These are phyloP conservation scores for Silurus aristotelis DNA, from an alignment of 2,797 vertebrate species.

Conservation along the genomic window DNA sequence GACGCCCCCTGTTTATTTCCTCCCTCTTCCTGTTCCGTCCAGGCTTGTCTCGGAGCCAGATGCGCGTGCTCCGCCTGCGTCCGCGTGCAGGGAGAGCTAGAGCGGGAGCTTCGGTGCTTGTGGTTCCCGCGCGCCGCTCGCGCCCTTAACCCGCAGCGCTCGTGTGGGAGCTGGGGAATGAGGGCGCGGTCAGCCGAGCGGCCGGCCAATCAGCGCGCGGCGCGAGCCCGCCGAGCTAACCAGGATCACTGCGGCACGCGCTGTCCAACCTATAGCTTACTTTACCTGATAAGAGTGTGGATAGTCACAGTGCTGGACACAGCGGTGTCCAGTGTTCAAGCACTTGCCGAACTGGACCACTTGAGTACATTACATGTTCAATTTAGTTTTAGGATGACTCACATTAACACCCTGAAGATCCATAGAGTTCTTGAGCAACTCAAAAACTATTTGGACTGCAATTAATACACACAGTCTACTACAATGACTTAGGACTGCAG, in stretches of 20 bases:
- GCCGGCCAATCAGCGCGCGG: conserved; percentile 73
- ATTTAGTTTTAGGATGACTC: no score
- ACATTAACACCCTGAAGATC: no score
- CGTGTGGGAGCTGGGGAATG: conserved; percentile 57
- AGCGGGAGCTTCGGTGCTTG: neutral
- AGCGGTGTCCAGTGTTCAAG: no score
- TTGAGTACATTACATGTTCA: no score
- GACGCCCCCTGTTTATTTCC: neutral
- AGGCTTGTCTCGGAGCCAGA: neutral
- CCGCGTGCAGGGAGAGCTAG: neutral
- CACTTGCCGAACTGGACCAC: no score
- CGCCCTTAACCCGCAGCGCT: conserved; percentile 35
- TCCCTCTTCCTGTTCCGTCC: neutral
- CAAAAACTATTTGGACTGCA: no score
- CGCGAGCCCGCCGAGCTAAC: conserved; percentile 28
- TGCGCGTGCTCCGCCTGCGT: conserved; percentile 17
- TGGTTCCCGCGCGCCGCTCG: conserved; percentile 28
- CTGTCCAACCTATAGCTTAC: conserved; percentile 3
- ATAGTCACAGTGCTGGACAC: no score
- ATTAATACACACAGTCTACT: no score
- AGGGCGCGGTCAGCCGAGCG: conserved; percentile 76
- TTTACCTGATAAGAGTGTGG: neutral
- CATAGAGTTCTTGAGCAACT: no score
- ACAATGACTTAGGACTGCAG: no score
- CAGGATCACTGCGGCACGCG: conserved; percentile 53